These are phyloP conservation scores for Porites evermanni DNA, from an alignment of 92 coral and sea anemone species.

Conservation along the genomic window DNA sequence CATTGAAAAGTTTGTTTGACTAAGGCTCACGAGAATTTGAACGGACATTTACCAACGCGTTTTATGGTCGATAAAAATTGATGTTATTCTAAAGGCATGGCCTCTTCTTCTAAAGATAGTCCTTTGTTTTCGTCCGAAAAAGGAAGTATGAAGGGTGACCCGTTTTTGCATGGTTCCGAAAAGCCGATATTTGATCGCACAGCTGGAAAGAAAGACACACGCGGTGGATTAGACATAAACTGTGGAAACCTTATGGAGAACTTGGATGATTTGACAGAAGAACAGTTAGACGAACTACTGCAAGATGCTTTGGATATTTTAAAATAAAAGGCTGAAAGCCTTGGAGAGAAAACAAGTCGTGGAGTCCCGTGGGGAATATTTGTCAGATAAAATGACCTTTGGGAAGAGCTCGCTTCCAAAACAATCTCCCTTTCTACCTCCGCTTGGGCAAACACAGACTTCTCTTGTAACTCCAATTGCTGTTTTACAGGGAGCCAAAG, in stretches of 20 bases:
- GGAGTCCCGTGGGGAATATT: not conserved
- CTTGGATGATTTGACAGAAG: slow-evolving; percentile 78
- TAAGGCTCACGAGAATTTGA: slow-evolving; percentile 6
- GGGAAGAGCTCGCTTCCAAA: not conserved
- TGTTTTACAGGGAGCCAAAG: not conserved
- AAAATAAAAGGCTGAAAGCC: slow-evolving; percentile 71
- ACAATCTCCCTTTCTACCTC: slow-evolving; percentile 26
- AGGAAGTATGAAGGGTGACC: slow-evolving; percentile 1
- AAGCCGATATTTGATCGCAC: not conserved
- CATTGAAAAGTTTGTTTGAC: slow-evolving; percentile 22
- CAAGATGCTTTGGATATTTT: slow-evolving; percentile 73
- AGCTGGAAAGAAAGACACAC: not conserved
- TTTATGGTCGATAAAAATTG: not conserved
- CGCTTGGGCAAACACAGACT: slow-evolving; percentile 23
- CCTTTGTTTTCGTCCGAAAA: slow-evolving; percentile 13
- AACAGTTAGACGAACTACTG: slow-evolving; percentile 82
- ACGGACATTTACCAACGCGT: slow-evolving; percentile 20
- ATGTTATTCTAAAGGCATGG: not conserved
- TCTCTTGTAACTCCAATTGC: slow-evolving; percentile 18
- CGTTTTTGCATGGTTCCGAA: slow-evolving; percentile 1
- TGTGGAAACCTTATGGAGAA: slow-evolving; percentile 47
- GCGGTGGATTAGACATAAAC: slow-evolving; percentile 5
- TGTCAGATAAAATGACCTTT: not conserved
- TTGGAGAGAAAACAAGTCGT: not conserved
- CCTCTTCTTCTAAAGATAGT: slow-evolving; percentile 3